phyloP scores from a whole-genome alignment of 2,797 vertebrate species.

The Sebastes melanostomus region DNA sequence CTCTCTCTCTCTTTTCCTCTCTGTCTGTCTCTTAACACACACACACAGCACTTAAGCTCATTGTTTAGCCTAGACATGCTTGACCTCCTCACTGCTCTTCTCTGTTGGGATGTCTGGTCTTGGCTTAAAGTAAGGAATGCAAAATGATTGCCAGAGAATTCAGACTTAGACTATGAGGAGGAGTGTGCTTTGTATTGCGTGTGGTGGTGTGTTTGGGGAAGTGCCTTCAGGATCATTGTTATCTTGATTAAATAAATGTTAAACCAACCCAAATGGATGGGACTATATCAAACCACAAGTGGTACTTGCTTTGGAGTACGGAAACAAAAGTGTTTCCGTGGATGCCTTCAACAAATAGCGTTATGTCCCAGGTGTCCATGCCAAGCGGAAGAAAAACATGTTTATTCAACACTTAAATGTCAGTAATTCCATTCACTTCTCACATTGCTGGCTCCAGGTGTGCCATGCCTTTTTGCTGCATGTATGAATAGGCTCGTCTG shows the following conservation, averaged over 20 bases:
- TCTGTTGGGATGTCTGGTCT: constrained; percentile 69
- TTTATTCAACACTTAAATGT: constrained; percentile 44
- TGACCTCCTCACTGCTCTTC: constrained; percentile 57
- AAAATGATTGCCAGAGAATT: constrained; percentile 62
- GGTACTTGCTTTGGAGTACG: constrained; percentile 14
- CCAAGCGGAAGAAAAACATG: constrained; percentile 51
- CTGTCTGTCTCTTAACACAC: constrained; percentile 9
- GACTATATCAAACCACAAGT: constrained; percentile 37
- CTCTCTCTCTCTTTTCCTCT: not conserved
- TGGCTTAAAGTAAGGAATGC: constrained; percentile 68
- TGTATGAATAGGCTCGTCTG: constrained; percentile 19
- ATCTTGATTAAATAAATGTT: constrained; percentile 62
- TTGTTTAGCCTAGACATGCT: constrained; percentile 69
- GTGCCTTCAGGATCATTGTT: constrained; percentile 52
- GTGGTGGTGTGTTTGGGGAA: constrained; percentile 46
- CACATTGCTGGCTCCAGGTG: constrained; percentile 33
- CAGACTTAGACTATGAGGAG: constrained; percentile 43
- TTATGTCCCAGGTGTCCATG: constrained; percentile 23
- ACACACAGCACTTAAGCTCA: constrained; percentile 43
- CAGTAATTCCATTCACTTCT: constrained; percentile 39
- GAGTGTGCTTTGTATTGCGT: constrained; percentile 24
- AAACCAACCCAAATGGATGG: constrained; percentile 33
- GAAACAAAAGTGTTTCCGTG: constrained; percentile 47
- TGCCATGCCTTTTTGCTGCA: not conserved
- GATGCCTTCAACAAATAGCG: constrained; percentile 32